Conservation (phyloP, 2,797 vertebrate species). For the Lutjanus argentimaculatus region DNA sequence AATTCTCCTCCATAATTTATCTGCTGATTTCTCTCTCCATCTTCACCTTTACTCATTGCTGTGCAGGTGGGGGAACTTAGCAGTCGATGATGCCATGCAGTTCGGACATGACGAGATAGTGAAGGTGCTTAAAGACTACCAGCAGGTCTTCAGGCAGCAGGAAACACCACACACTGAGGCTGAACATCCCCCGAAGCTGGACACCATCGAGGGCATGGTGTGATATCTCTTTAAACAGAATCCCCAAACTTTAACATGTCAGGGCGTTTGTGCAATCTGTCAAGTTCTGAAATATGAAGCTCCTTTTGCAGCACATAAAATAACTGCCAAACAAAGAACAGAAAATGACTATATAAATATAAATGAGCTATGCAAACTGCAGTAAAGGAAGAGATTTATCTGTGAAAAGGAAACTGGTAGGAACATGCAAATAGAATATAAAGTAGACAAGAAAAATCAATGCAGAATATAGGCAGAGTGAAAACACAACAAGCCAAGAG, state of each 20-base stretch:
- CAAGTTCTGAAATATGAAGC: slow-evolving; percentile 1
- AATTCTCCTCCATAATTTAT: neutral
- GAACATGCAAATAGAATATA: neutral
- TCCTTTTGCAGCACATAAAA: neutral
- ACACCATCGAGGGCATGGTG: slow-evolving; percentile 75
- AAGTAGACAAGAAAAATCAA: neutral
- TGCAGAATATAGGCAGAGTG: neutral
- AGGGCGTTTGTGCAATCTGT: slow-evolving; percentile 33
- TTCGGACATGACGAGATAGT: slow-evolving; percentile 87
- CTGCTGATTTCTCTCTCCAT: neutral
- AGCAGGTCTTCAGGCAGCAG: slow-evolving; percentile 76
- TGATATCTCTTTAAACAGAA: slow-evolving; percentile 45
- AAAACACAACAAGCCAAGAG: neutral
- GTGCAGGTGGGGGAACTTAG: slow-evolving; percentile 90
- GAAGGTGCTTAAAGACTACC: slow-evolving; percentile 88
- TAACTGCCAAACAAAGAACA: neutral
- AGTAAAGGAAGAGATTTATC: neutral
- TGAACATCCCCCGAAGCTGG: slow-evolving; percentile 73
- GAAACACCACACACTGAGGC: slow-evolving; percentile 49
- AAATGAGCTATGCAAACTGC: neutral
- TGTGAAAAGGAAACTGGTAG: neutral
- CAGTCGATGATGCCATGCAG: slow-evolving; percentile 89
- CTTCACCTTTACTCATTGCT: neutral
- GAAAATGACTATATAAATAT: neutral
- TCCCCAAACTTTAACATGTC: neutral